Evolutionary conservation across 1,140 invertebrate genomes (phyloP).

Genomic region (Pseudomyrmex pallidus): DNA sequence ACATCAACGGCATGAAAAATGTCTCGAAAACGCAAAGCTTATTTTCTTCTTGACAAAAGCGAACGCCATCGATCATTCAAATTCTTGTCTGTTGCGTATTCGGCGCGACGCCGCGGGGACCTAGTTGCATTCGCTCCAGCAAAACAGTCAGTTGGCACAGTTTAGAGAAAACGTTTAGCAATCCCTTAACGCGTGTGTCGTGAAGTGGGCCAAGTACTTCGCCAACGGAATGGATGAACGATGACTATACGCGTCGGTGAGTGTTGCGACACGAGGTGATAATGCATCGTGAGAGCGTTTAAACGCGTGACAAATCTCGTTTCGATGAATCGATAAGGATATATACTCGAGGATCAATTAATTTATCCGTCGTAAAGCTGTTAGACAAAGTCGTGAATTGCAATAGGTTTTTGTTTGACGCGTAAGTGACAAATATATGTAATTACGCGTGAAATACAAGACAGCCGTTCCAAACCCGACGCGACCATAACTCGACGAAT

Average conservation of each 20-base stretch:
- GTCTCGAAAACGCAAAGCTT: background rate
- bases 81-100: conserved; percentile 55
- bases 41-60: conserved; percentile 7
- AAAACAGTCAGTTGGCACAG: conserved; percentile 70
- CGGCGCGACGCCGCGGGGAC: conserved; percentile 49
- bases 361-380: conserved; percentile 16
- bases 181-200: conserved; percentile 73
- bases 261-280: conserved; percentile 70
- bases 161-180: conserved; percentile 77
- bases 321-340: conserved; percentile 19
- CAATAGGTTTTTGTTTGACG: background rate
- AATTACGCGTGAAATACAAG: conserved; percentile 15
- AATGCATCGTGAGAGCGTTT: conserved; percentile 11
- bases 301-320: conserved; percentile 43
- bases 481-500: conserved; percentile 39
- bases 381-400: background rate
- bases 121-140: conserved; percentile 64
- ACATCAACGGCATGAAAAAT: background rate
- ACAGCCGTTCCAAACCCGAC: background rate
- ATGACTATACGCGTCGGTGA: conserved; percentile 75
- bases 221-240: conserved; percentile 72
- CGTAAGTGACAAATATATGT: conserved; percentile 19
- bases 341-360: conserved; percentile 20
- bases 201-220: conserved; percentile 84
- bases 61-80: conserved; percentile 51